phyloP scores from a whole-genome alignment of 2,888 invertebrate species.

The Zootermopsis nevadensis region DNA sequence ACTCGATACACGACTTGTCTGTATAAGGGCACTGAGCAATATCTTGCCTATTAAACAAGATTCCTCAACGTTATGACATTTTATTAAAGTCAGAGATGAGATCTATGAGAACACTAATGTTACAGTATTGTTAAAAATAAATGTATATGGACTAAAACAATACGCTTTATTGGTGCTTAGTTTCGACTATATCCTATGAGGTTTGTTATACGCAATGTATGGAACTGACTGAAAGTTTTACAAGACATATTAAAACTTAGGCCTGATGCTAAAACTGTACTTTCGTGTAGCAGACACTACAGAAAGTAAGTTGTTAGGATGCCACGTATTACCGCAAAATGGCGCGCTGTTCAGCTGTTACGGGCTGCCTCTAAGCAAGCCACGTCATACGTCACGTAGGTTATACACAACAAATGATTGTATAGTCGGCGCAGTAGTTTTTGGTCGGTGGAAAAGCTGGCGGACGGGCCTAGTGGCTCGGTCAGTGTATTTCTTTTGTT shows the following conservation, averaged over 20 bases:
- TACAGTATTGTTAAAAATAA: neutral
- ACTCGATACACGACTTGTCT: neutral
- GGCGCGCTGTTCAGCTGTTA: neutral
- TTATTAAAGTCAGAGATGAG: neutral
- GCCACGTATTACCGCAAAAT: neutral
- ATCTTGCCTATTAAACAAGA: neutral
- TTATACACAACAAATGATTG: neutral
- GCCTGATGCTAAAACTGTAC: constrained; percentile 32
- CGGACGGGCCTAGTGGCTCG: no score
- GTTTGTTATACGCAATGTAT: constrained; percentile 15
- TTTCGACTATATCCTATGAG: neutral
- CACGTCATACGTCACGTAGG: neutral
- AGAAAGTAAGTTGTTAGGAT: neutral
- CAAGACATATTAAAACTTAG: constrained; percentile 1
- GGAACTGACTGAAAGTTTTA: constrained; percentile 30
- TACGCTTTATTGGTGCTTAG: neutral
- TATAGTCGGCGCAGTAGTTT: no score
- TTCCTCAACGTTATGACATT: neutral
- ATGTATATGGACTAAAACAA: neutral
- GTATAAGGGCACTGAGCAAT: constrained; percentile 31
- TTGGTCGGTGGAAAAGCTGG: no score
- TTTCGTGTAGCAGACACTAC: neutral
- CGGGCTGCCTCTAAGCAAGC: neutral
- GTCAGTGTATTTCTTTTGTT: no score
- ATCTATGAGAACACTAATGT: constrained; percentile 27